Evolutionary conservation across 2,113 vertebrate species (phyloP).

Genomic region (Ochotona curzoniae): DNA sequence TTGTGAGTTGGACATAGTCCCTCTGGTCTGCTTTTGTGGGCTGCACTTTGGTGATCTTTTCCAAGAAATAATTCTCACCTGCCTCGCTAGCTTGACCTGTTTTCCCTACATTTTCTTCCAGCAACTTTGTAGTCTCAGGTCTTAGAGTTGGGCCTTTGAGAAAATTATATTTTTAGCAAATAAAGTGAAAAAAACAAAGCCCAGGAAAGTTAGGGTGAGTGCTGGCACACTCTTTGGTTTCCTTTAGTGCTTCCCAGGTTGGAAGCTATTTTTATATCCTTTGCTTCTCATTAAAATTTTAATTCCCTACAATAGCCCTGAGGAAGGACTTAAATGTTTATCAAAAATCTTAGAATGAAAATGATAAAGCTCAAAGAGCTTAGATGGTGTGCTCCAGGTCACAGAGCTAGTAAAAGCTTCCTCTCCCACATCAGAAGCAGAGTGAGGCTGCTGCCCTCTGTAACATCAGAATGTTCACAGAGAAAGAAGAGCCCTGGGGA

Average conservation of each 20-base stretch:
- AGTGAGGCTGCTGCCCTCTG: background rate
- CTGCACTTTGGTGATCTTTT: no score
- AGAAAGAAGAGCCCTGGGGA: slow-evolving; percentile 30
- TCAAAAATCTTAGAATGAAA: background rate
- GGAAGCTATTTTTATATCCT: background rate
- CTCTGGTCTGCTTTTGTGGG: no score
- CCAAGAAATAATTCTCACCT: no score
- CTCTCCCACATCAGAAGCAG: background rate
- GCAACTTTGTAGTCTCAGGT: no score
- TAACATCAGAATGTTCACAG: background rate
- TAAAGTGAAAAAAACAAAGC: background rate
- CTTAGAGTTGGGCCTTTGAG: no score
- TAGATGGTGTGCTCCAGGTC: slow-evolving; percentile 33
- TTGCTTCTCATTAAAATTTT: slow-evolving; percentile 8
- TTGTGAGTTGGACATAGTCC: no score
- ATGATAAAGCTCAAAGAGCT: background rate
- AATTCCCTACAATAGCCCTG: slow-evolving; percentile 7
- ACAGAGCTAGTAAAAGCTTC: background rate
- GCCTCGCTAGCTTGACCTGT: no score
- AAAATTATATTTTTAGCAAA: background rate
- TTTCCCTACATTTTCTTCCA: no score
- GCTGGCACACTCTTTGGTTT: background rate
- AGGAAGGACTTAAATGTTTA: slow-evolving; percentile 2
- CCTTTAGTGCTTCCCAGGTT: background rate
- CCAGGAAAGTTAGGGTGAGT: background rate